Evolutionary conservation across 2,113 vertebrate genomes (phyloP).

Genomic region (Bubo blakistoni): DNA sequence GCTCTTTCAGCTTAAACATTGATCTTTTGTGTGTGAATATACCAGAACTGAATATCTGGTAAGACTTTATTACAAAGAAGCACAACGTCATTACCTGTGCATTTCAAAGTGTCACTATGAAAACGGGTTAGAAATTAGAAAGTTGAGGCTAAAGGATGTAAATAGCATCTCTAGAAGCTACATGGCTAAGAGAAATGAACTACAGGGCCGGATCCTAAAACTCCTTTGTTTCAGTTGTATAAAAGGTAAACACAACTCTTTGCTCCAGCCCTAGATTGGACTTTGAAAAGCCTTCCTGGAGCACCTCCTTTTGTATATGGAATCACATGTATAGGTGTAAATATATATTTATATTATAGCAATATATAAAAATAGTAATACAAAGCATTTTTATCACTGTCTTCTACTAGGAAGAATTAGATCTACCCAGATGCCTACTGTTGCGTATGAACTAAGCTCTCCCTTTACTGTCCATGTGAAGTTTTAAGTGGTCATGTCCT

Average conservation of each 20-base stretch:
- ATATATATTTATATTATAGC: not conserved
- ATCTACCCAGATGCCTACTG: not conserved
- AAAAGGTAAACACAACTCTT: not conserved
- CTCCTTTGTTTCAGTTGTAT: not conserved
- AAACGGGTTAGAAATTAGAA: not conserved
- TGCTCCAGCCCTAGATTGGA: not conserved
- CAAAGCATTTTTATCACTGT: not conserved
- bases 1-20: not conserved
- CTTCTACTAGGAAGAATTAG: not conserved
- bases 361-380: not conserved
- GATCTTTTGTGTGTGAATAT: not conserved
- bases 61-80: not conserved
- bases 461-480: not conserved
- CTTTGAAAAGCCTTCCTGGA: not conserved
- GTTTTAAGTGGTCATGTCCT: not conserved
- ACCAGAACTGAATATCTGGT: not conserved
- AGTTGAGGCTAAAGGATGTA: not conserved
- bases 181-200: not conserved
- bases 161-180: not conserved
- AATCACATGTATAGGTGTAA: not conserved
- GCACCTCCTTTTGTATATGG: not conserved
- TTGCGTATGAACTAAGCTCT: not conserved
- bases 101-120: not conserved
- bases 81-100: not conserved
- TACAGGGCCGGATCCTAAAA: not conserved